phyloP scores from a whole-genome alignment of 2,888 invertebrate species.

The Hyposoter dolosus region DNA sequence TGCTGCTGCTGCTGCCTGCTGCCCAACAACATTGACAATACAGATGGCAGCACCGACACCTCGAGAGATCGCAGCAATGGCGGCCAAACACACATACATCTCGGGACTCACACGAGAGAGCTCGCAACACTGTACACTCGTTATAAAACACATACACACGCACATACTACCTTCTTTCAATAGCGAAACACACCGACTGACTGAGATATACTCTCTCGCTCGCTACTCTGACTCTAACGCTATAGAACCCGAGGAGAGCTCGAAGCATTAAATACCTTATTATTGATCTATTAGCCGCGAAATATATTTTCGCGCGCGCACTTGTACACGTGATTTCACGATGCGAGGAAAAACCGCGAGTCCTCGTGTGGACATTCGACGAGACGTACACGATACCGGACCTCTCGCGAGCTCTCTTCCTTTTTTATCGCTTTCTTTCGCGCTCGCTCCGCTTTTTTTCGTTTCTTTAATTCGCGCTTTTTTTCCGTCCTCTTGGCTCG shows the following conservation, averaged over 20 bases:
- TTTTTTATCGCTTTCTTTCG: background rate
- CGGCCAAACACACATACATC: slow-evolving; percentile 75
- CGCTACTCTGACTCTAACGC: slow-evolving; percentile 48
- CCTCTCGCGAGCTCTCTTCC: slow-evolving; percentile 11
- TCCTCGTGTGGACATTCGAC: slow-evolving; percentile 45
- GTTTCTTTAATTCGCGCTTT: slow-evolving; percentile 32
- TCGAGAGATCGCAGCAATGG: slow-evolving; percentile 80
- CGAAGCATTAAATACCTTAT: slow-evolving; percentile 83
- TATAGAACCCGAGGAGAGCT: slow-evolving; percentile 67
- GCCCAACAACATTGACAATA: slow-evolving; percentile 92
- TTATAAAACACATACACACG: slow-evolving; percentile 35
- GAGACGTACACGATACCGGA: slow-evolving; percentile 19
- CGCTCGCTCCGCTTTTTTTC: slow-evolving; percentile 3
- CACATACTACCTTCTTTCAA: slow-evolving; percentile 29
- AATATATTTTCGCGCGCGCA: slow-evolving; percentile 80
- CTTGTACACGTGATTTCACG: slow-evolving; percentile 76
- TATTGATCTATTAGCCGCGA: slow-evolving; percentile 83
- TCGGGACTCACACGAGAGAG: slow-evolving; percentile 74
- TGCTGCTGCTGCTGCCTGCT: slow-evolving; percentile 78
- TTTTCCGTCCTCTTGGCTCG: slow-evolving; percentile 8
- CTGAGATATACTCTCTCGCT: slow-evolving; percentile 68
- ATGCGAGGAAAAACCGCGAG: slow-evolving; percentile 43
- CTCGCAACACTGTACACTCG: slow-evolving; percentile 13
- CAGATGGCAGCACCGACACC: slow-evolving; percentile 90
- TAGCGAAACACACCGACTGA: slow-evolving; percentile 26